phyloP scores from a whole-genome alignment of 2,888 invertebrate genomes.

The Argyresthia goedartella region DNA sequence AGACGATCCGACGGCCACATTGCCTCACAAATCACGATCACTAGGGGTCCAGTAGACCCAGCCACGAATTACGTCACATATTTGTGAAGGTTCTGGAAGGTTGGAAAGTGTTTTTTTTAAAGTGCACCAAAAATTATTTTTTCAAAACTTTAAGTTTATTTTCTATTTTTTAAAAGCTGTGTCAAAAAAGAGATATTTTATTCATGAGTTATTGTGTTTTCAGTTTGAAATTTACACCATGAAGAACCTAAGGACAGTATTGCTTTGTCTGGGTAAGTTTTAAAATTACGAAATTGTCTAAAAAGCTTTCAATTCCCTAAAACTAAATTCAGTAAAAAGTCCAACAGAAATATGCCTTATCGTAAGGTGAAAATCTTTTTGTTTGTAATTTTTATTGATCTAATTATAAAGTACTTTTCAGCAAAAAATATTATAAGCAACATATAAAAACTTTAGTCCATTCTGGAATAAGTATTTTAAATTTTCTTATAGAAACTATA shows the following conservation, averaged over 20 bases:
- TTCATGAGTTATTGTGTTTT: constrained; percentile 1
- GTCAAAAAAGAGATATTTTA: not conserved
- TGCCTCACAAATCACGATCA: constrained; percentile 43
- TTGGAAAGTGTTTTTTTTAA: constrained; percentile 1
- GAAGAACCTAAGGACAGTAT: constrained; percentile 41
- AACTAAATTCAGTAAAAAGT: not conserved
- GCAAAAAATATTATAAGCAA: not conserved
- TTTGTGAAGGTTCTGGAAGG: constrained; percentile 1
- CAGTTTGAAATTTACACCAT: constrained; percentile 22
- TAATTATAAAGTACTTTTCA: not conserved
- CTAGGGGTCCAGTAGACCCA: constrained; percentile 41
- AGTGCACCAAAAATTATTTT: constrained; percentile 3
- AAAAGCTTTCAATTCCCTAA: not conserved
- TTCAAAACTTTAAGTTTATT: constrained; percentile 2
- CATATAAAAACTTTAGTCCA: too few species aligned
- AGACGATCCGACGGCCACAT: constrained; percentile 33
- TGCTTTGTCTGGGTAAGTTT: constrained; percentile 52
- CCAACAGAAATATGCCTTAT: not conserved
- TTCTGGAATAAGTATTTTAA: too few species aligned
- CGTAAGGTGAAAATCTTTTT: not conserved
- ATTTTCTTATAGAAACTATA: too few species aligned
- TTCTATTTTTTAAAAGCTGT: not conserved
- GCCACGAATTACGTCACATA: not conserved
- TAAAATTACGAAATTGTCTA: not conserved
- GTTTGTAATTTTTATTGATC: not conserved